Evolutionary conservation across 35 echinoderm and acorn worm species (phyloP).

Genomic region (Nesometra sesokonis): DNA sequence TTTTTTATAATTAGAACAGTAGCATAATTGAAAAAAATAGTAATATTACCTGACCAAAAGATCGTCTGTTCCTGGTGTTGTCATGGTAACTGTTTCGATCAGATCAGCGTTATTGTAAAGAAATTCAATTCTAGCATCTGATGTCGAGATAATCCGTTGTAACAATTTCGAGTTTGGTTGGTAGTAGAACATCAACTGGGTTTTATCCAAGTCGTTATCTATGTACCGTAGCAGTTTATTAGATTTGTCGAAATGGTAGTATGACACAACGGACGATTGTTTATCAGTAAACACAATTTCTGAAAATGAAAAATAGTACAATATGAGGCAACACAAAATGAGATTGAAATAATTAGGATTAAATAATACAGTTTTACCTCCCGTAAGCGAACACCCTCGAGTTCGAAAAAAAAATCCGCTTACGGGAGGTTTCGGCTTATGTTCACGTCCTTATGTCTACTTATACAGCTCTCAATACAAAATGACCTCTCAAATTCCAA

Average conservation of each 20-base stretch:
- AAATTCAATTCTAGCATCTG: background rate
- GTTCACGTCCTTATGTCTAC: no score
- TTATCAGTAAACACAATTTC: background rate
- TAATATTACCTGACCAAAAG: background rate
- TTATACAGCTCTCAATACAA: no score
- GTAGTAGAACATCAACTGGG: background rate
- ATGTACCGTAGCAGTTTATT: background rate
- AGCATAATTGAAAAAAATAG: no score
- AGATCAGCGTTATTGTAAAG: background rate
- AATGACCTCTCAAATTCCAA: no score
- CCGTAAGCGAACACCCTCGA: no score
- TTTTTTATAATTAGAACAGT: no score
- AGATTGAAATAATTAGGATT: no score
- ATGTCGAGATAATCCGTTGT: background rate
- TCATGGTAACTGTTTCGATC: background rate
- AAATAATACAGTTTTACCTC: no score
- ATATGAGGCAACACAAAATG: no score
- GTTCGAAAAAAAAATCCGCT: no score
- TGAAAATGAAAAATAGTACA: background rate
- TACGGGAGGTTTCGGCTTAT: no score
- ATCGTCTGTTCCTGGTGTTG: background rate
- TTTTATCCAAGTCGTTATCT: background rate
- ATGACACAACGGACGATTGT: background rate
- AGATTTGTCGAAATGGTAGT: background rate
- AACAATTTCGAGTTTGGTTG: background rate